phyloP scores from a whole-genome alignment of 2,797 vertebrate species.

The Galaxias olidus region DNA sequence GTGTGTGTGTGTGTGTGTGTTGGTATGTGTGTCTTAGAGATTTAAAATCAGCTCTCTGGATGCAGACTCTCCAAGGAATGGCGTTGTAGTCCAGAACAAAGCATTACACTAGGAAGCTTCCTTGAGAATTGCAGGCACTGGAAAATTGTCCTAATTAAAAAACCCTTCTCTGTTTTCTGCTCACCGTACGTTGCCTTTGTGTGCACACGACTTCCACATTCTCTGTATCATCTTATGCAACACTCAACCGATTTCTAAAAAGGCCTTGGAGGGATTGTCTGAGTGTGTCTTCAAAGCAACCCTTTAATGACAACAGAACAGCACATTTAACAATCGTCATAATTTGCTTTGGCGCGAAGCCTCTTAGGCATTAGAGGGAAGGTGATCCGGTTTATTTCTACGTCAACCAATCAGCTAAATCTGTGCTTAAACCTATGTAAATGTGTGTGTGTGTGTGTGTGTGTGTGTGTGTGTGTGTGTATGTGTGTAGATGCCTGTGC shows the following conservation, averaged over 20 bases:
- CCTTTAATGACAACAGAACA: slow-evolving; percentile 9
- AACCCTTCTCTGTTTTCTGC: slow-evolving; percentile 26
- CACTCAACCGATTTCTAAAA: slow-evolving; percentile 30
- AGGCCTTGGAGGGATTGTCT: slow-evolving; percentile 20
- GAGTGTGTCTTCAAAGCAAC: slow-evolving; percentile 21
- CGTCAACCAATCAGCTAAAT: slow-evolving; percentile 7
- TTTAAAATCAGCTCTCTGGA: slow-evolving; percentile 12
- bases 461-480: slow-evolving; percentile 1
- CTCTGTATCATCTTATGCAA: slow-evolving; percentile 23
- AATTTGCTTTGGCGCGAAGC: slow-evolving; percentile 1
- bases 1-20: not conserved
- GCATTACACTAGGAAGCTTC: not conserved
- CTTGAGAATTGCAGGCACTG: not conserved
- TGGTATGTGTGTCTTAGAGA: too few species aligned
- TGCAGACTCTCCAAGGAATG: not conserved
- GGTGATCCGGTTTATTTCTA: slow-evolving; percentile 6
- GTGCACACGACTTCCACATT: slow-evolving; percentile 3
- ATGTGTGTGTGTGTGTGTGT: not conserved
- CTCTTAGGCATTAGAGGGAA: not conserved
- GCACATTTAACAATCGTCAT: slow-evolving; percentile 3
- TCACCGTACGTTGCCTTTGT: slow-evolving; percentile 16
- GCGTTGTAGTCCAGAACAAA: not conserved
- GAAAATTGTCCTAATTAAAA: slow-evolving; percentile 36
- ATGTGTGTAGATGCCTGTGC: not conserved
- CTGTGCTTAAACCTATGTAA: not conserved